These are phyloP conservation scores for Polydrusus pterygomalis DNA, from an alignment of 2,888 invertebrate genomes.

Conservation along the genomic window DNA sequence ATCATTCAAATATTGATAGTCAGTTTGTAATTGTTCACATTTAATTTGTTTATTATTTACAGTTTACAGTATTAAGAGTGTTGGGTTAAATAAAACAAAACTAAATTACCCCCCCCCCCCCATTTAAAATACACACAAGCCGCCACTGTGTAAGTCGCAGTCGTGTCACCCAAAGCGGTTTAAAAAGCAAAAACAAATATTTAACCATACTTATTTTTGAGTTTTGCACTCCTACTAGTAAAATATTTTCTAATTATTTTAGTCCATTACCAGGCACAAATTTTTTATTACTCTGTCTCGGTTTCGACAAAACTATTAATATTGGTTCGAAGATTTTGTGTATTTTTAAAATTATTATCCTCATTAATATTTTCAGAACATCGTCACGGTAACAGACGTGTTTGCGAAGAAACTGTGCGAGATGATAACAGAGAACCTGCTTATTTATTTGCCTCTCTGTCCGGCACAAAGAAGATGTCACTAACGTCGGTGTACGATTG, in stretches of 20 bases:
- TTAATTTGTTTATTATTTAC: too few species aligned
- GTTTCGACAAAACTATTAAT: slow-evolving; percentile 21
- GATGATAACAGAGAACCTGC: background rate
- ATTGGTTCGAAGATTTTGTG: slow-evolving; percentile 38
- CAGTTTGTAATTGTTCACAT: too few species aligned
- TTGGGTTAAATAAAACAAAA: too few species aligned
- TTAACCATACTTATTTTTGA: background rate
- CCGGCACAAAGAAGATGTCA: background rate
- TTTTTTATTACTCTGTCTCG: slow-evolving; percentile 8
- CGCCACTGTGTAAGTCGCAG: too few species aligned
- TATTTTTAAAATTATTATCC: slow-evolving; percentile 53
- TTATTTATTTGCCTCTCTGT: background rate
- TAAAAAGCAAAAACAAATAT: background rate
- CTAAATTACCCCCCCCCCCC: too few species aligned
- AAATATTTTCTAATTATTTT: slow-evolving; percentile 8
- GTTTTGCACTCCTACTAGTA: background rate
- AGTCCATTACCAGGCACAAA: background rate
- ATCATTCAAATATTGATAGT: too few species aligned
- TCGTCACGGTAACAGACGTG: slow-evolving; percentile 21
- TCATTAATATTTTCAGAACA: slow-evolving; percentile 47
- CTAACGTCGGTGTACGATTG: slow-evolving; percentile 32
- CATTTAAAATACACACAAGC: too few species aligned
- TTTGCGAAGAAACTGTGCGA: slow-evolving; percentile 26
- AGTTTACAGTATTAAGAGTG: too few species aligned
- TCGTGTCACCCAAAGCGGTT: too few species aligned